Conservation (phyloP, 1,140 invertebrate genomes). For the Sitobion miscanthi region DNA sequence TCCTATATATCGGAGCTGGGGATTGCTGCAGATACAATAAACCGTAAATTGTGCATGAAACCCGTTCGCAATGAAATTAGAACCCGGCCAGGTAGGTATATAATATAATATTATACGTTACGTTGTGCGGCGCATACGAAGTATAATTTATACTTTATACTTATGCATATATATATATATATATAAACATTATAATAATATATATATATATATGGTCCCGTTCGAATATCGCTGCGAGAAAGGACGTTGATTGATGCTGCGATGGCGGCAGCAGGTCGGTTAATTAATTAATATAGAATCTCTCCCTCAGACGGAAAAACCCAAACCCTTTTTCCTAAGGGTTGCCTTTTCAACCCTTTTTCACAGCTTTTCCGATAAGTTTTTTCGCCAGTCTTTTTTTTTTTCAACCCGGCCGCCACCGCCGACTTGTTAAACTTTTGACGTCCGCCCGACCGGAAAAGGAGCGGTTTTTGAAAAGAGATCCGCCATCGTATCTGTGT, state of each 20-base stretch:
- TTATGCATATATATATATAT: background rate
- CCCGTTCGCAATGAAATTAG: slow-evolving; percentile 25
- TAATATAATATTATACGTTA: background rate
- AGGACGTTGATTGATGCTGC: slow-evolving; percentile 54
- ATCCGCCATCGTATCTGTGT: slow-evolving; percentile 16
- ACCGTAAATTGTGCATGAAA: slow-evolving; percentile 3
- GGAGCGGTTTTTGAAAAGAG: slow-evolving; percentile 48
- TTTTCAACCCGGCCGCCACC: background rate
- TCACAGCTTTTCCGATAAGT: slow-evolving; percentile 56
- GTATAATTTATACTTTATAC: background rate
- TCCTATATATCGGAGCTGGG: background rate
- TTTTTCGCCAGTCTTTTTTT: slow-evolving; percentile 13
- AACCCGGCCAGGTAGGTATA: background rate
- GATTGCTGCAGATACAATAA: background rate
- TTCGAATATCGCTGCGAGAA: slow-evolving; percentile 39
- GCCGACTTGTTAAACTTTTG: slow-evolving; percentile 42
- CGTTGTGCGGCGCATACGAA: background rate
- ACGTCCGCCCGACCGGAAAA: slow-evolving; percentile 54
- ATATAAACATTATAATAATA: background rate
- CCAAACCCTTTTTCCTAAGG: slow-evolving; percentile 49
- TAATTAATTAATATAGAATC: slow-evolving; percentile 56
- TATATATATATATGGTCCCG: background rate
- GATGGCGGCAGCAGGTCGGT: slow-evolving; percentile 36
- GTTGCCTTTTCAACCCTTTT: slow-evolving; percentile 53
- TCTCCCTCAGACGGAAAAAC: slow-evolving; percentile 37